A percentile compares a stretch with the other conserved stretches of the same genome.
These are phyloP conservation scores for Cheirogaleus medius DNA, from an alignment of 2,113 vertebrate species.

Conservation along the genomic window DNA sequence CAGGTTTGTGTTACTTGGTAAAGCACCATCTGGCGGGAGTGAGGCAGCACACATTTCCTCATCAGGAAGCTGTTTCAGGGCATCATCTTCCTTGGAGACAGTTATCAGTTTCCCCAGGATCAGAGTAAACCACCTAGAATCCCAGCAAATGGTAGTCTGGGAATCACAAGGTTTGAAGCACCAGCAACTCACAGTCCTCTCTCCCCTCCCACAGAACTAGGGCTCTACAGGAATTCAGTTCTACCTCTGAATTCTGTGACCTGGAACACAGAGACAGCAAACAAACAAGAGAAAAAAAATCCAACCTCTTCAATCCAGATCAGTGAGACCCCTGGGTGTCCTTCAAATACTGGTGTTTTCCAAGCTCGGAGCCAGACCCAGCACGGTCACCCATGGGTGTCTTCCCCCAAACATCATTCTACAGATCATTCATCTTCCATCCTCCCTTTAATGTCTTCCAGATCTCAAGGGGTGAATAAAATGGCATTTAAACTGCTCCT, in stretches of 20 bases:
- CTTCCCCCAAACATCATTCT: neutral
- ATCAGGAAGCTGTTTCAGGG: accelerated
- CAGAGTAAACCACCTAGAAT: too few relatives aligned
- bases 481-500: neutral
- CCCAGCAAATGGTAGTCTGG: neutral
- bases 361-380: neutral
- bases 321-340: neutral
- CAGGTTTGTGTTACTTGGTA: accelerated
- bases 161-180: neutral
- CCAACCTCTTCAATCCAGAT: neutral
- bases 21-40: accelerated
- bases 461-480: accelerated
- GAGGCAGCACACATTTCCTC: accelerated
- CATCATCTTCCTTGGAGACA: neutral
- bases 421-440: too few relatives aligned
- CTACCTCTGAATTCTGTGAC: neutral
- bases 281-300: neutral
- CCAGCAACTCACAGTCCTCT: neutral
- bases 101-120: neutral
- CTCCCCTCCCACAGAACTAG: neutral
- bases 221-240: neutral
- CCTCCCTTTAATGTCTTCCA: neutral
- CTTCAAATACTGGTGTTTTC: too few relatives aligned
- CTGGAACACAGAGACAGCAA: neutral
- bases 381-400: neutral